Percentiles rank a stretch among this genome's conserved stretches.
Evolutionary conservation across 2,888 invertebrate genomes (phyloP).

Genomic region (Ethmia dodecea): DNA sequence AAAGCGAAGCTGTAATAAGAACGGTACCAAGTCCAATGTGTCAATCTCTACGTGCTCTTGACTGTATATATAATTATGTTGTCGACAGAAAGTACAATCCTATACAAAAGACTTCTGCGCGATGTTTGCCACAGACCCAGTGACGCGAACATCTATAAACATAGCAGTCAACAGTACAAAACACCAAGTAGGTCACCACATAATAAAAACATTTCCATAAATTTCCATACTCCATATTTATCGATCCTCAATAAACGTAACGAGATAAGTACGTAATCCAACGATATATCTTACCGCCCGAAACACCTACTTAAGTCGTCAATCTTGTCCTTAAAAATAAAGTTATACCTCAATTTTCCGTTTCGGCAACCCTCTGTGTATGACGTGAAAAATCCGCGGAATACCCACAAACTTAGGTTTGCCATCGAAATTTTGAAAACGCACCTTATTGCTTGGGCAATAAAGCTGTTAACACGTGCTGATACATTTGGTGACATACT

Average conservation of each 20-base stretch:
- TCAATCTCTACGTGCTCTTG: too few relatives aligned
- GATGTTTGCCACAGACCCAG: too few relatives aligned
- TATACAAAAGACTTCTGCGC: too few relatives aligned
- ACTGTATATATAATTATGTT: too few relatives aligned
- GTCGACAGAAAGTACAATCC: too few relatives aligned
- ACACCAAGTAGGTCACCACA: neutral
- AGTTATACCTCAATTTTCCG: conserved; percentile 73
- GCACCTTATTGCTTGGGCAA: conserved; percentile 8
- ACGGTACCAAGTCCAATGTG: too few relatives aligned
- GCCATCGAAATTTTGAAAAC: conserved; percentile 19
- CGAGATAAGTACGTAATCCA: conserved; percentile 42
- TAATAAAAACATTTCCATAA: neutral
- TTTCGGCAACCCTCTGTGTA: conserved; percentile 54
- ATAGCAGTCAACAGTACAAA: too few relatives aligned
- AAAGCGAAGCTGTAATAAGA: too few relatives aligned
- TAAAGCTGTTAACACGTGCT: conserved; percentile 17
- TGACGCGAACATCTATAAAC: too few relatives aligned
- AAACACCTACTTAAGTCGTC: conserved; percentile 55
- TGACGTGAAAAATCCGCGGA: conserved; percentile 49
- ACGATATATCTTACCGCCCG: conserved; percentile 39
- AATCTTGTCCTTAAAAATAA: conserved; percentile 68
- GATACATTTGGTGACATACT: conserved; percentile 24
- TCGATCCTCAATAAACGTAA: conserved; percentile 34
- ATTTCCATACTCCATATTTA: neutral
- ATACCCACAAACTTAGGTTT: conserved; percentile 13